These are phyloP conservation scores for Heteromyza rotundicornis DNA, from an alignment of 2,888 invertebrate genomes.

Conservation along the genomic window DNA sequence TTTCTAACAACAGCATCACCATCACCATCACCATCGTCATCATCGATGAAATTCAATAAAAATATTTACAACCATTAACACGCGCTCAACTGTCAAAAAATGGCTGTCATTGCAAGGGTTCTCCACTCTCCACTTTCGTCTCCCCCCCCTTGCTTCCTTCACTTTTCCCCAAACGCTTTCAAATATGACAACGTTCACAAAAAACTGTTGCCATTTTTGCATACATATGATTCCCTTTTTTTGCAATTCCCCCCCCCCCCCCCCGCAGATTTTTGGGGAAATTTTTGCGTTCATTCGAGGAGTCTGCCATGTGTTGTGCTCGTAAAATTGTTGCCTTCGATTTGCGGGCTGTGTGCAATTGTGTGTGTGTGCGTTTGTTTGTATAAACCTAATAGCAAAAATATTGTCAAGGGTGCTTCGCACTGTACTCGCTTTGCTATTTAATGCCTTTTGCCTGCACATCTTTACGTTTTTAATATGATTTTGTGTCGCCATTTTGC, in stretches of 20 bases:
- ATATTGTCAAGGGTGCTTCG: constrained; percentile 43
- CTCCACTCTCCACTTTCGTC: no score
- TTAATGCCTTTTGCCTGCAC: constrained; percentile 8
- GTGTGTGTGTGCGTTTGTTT: neutral
- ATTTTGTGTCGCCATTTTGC: constrained; percentile 12
- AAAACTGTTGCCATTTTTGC: neutral
- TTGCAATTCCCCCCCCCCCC: no score
- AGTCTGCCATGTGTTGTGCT: constrained; percentile 42
- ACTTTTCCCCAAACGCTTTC: neutral
- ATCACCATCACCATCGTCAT: no score
- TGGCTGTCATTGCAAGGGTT: constrained; percentile 27
- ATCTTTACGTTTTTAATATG: constrained; percentile 11
- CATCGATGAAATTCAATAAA: constrained; percentile 51
- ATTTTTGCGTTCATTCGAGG: neutral
- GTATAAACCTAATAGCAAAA: constrained; percentile 43
- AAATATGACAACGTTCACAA: neutral
- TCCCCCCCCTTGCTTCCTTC: no score
- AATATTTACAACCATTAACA: constrained; percentile 57
- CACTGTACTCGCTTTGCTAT: constrained; percentile 32
- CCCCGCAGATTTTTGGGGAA: neutral
- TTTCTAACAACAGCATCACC: no score
- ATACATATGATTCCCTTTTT: neutral
- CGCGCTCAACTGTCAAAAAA: constrained; percentile 35
- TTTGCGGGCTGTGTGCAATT: no score
- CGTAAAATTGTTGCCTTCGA: constrained; percentile 35